Evolutionary conservation across 2,797 vertebrate species (phyloP).

Genomic region (Hoplostethus mediterraneus): DNA sequence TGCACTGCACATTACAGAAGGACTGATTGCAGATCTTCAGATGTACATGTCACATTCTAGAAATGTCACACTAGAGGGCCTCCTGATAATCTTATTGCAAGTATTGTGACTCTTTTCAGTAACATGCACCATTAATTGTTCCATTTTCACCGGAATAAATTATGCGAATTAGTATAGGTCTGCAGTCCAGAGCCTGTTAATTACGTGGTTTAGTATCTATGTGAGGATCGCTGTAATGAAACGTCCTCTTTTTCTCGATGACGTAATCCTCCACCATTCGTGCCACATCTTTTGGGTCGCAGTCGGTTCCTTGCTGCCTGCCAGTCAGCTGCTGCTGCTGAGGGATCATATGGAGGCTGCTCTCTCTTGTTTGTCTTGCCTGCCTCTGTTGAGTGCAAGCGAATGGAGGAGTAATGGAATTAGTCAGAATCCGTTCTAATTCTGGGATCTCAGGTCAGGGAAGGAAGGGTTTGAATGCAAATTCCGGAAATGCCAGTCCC

Average conservation of each 20-base stretch:
- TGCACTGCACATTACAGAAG: constrained; percentile 13
- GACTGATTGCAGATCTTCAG: constrained; percentile 7
- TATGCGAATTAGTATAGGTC: neutral
- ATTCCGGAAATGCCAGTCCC: constrained; percentile 12
- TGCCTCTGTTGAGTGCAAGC: neutral
- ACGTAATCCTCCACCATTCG: constrained; percentile 79
- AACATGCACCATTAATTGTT: constrained; percentile 1
- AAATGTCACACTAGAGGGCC: constrained; percentile 45
- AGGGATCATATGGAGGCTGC: constrained; percentile 63
- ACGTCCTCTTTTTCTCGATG: constrained; percentile 75
- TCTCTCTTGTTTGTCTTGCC: constrained; percentile 49
- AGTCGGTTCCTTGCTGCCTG: constrained; percentile 70
- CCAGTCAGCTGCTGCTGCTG: constrained; percentile 55
- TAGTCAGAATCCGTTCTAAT: neutral
- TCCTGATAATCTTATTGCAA: constrained; percentile 31
- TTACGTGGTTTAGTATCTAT: constrained; percentile 43
- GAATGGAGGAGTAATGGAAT: neutral
- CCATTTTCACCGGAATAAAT: neutral
- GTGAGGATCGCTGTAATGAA: constrained; percentile 63
- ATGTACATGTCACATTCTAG: constrained; percentile 43
- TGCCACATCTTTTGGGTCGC: constrained; percentile 82
- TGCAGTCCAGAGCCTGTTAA: constrained; percentile 22
- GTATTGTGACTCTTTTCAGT: constrained; percentile 1
- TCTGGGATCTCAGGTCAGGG: constrained; percentile 11
- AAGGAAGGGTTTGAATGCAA: constrained; percentile 33